Evolutionary conservation across 2,113 vertebrate species (phyloP).

Genomic region (Antennarius striatus): DNA sequence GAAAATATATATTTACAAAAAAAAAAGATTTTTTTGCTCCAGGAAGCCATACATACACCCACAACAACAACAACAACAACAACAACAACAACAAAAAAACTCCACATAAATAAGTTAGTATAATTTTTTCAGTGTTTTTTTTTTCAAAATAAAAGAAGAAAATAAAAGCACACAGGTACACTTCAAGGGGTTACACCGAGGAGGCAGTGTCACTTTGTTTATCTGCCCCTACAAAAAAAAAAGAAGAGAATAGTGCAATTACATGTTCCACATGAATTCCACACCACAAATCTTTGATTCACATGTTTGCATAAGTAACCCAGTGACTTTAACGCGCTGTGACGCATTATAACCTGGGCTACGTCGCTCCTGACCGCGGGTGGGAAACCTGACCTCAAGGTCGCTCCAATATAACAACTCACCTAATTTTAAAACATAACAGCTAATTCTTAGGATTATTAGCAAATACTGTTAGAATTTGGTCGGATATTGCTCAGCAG

Average conservation of each 20-base stretch:
- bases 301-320: conserved; percentile 74
- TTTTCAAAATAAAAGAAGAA: conserved; percentile 83
- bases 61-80: conserved; percentile 54
- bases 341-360: conserved; percentile 50
- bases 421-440: conserved; percentile 39
- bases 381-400: conserved; percentile 13
- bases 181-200: conserved; percentile 85
- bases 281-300: conserved; percentile 71
- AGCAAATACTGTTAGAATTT: conserved; percentile 65
- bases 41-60: conserved; percentile 84
- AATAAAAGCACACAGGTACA: conserved; percentile 87
- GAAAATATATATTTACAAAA: conserved; percentile 89
- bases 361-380: conserved; percentile 34
- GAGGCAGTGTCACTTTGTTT: conserved; percentile 81
- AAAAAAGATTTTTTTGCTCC: conserved; percentile 81
- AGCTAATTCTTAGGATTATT: conserved; percentile 61
- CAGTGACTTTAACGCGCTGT: conserved; percentile 63
- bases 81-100: conserved; percentile 67
- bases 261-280: conserved; percentile 79
- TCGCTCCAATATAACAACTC: conserved; percentile 30
- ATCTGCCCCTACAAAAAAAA: conserved; percentile 48
- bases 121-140: conserved; percentile 97
- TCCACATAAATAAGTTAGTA: conserved; percentile 99
- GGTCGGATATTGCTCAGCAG: conserved; percentile 71
- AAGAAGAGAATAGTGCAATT: conserved; percentile 76